Conservation (phyloP, 2,888 invertebrate genomes). For the Phlogophora meticulosa region DNA sequence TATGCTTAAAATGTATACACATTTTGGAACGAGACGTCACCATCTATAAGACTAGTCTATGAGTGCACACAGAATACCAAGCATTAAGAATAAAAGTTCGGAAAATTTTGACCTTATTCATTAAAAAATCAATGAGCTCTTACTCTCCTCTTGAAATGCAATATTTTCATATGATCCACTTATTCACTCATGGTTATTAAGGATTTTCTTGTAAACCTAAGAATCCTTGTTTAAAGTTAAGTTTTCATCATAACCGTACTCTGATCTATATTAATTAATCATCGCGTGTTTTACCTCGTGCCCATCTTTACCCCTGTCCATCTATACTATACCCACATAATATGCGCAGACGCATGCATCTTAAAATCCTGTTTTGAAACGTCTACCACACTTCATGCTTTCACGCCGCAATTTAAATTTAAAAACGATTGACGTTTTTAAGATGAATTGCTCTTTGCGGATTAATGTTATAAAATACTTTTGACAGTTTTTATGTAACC, state of each 20-base stretch:
- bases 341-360: constrained; percentile 33
- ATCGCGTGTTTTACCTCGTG: constrained; percentile 12
- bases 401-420: constrained; percentile 64
- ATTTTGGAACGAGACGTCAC: too few relatives aligned
- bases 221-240: background rate
- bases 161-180: background rate
- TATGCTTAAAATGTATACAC: too few relatives aligned
- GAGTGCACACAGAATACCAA: too few relatives aligned
- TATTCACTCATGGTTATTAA: background rate
- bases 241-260: background rate
- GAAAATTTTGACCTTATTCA: too few relatives aligned
- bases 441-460: constrained; percentile 55
- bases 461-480: constrained; percentile 57
- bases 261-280: constrained; percentile 35
- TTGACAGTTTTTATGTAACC: constrained; percentile 48
- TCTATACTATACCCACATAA: constrained; percentile 5
- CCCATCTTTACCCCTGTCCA: constrained; percentile 11
- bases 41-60: too few relatives aligned
- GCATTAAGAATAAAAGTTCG: too few relatives aligned
- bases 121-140: background rate
- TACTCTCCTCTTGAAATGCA: background rate
- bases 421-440: constrained; percentile 64
- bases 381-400: constrained; percentile 59
- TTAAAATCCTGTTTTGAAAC: constrained; percentile 62
- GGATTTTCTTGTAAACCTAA: background rate